Conservation (phyloP, 2,113 vertebrate genomes). For the Theristicus caerulescens region DNA sequence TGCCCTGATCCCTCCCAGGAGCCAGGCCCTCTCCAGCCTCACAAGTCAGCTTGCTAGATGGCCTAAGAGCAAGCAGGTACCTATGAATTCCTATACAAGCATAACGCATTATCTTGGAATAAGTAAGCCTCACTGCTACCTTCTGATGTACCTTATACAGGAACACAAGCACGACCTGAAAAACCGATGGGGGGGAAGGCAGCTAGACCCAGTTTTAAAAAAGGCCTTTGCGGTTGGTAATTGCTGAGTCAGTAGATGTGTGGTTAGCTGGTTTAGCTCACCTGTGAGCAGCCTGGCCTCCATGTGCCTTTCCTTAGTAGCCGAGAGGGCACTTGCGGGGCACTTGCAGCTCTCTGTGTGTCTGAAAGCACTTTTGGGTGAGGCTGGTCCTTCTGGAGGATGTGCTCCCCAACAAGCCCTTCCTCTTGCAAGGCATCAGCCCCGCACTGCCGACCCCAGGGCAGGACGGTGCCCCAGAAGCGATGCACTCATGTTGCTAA, state of each 20-base stretch:
- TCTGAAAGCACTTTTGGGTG: background rate
- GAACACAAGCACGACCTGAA: background rate
- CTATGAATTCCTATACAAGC: fast-evolving
- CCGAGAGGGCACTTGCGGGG: background rate
- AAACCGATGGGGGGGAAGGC: background rate
- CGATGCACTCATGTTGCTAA: fast-evolving
- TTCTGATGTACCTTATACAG: background rate
- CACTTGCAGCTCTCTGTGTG: too few species aligned
- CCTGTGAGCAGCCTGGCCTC: background rate
- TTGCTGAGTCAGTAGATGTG: background rate
- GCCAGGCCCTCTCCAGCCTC: background rate
- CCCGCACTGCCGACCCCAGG: fast-evolving
- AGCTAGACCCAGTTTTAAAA: background rate
- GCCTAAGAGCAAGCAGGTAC: background rate
- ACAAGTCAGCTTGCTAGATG: background rate
- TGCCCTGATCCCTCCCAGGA: background rate
- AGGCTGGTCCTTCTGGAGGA: background rate
- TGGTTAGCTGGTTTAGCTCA: background rate
- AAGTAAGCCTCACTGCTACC: fast-evolving
- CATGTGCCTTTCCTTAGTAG: background rate
- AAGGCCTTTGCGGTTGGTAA: background rate
- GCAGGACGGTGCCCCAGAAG: background rate
- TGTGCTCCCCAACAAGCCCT: fast-evolving
- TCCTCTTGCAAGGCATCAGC: too few species aligned
- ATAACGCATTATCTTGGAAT: too few species aligned